Evolutionary conservation across 2,113 vertebrate species (phyloP).

Genomic region (Neolamprologus devosi): DNA sequence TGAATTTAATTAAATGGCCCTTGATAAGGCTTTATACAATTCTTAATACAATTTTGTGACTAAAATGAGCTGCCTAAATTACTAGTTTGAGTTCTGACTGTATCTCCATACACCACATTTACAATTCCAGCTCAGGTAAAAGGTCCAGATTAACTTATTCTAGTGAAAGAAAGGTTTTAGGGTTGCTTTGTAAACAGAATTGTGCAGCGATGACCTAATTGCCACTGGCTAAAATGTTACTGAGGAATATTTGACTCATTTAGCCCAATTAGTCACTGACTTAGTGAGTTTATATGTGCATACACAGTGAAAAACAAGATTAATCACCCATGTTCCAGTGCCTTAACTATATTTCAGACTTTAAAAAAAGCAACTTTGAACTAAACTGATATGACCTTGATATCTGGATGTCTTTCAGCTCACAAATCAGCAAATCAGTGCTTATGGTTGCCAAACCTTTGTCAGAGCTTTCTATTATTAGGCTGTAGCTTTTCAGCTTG

Average conservation of each 20-base stretch:
- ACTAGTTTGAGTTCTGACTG: neutral
- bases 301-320: neutral
- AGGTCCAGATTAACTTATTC: neutral
- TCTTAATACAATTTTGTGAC: neutral
- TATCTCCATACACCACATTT: neutral
- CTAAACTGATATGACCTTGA: neutral
- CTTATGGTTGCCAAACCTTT: neutral
- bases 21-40: neutral
- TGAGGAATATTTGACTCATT: neutral
- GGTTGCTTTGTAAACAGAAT: neutral
- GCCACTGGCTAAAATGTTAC: neutral
- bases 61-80: neutral
- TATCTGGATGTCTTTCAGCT: neutral
- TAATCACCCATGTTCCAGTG: neutral
- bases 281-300: neutral
- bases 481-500: neutral
- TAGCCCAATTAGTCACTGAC: neutral
- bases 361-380: neutral
- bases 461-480: neutral
- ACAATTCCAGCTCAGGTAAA: neutral
- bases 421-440: neutral
- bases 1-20: neutral
- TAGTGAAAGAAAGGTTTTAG: neutral
- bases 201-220: neutral
- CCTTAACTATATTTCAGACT: neutral